phyloP scores from a whole-genome alignment of 2,888 invertebrate genomes.

The Cheilosia vernalis region DNA sequence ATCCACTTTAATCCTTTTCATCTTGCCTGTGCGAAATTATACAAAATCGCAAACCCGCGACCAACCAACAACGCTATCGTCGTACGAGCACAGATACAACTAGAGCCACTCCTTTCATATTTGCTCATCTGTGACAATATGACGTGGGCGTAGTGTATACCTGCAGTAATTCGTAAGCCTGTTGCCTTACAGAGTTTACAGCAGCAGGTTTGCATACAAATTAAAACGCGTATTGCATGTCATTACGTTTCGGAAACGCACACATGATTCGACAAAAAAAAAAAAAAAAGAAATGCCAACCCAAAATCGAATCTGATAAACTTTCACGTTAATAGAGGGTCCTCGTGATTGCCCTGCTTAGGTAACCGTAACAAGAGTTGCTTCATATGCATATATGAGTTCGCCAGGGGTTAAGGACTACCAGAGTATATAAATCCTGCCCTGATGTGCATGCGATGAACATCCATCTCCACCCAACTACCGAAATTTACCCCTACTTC shows the following conservation, averaged over 20 bases:
- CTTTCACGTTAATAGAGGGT: constrained; percentile 47
- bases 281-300: constrained; percentile 6
- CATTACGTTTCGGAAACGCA: constrained; percentile 48
- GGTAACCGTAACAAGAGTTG: constrained; percentile 43
- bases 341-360: constrained; percentile 52
- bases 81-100: background rate
- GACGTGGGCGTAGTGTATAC: constrained; percentile 23
- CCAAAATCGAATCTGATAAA: constrained; percentile 62
- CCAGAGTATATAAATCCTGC: constrained; percentile 58
- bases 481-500: constrained; percentile 37
- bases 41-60: constrained; percentile 57
- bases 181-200: constrained; percentile 55
- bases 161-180: constrained; percentile 54
- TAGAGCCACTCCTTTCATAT: constrained; percentile 49
- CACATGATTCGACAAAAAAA: constrained; percentile 52
- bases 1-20: constrained; percentile 69
- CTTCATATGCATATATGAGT: constrained; percentile 65
- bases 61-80: background rate
- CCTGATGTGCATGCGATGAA: constrained; percentile 61
- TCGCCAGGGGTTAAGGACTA: constrained; percentile 40
- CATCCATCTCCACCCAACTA: constrained; percentile 32
- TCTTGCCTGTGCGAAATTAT: constrained; percentile 65
- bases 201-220: constrained; percentile 68
- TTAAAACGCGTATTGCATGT: constrained; percentile 70
- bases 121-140: constrained; percentile 70